Base-by-base conservation (phyloP, 2,888 invertebrate species). In the Polydrusus pterygomalis region DNA sequence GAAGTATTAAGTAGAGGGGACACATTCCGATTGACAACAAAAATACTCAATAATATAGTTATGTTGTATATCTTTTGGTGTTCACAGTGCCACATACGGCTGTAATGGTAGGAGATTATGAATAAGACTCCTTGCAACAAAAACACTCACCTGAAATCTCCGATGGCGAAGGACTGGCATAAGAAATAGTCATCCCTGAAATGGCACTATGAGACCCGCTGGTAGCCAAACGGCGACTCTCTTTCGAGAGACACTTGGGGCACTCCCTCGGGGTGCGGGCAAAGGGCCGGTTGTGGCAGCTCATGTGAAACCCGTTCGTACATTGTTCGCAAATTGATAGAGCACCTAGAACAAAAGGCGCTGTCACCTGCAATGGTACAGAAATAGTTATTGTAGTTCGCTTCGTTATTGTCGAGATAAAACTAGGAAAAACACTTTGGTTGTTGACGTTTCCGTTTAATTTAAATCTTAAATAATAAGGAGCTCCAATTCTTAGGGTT, bases 291-390 rank as follows among this genome's bases (percentile, higher is more conserved):
- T 89, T 88, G 80, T 90, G 90, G 80, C 90, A 90, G 65, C 88
- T 88, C 10, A 89, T 84, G 80, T 90, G 90, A 82, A 89, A 90
- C 76, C 88, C 88, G 70, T 88, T 87, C 69, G 87, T 83, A 81
- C 90, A 90, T 77, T 85, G 86, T 78, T 89, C 89, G 79, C 90
- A 90, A n/a, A 87, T 83, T 20, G 87, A 83, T 74, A 90, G 81
- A 25, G 86, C 85, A 76, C 89, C 90, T 89, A 79, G 51, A 81
- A 82, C 20, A 73, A 78, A 74, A 78, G 62, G 75, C 75, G 75
- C 75, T 75, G 70, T 75, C 75, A 71, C 75, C 75, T 75, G 75
- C 65, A 75, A 75, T 79, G 18, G 58, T 17, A 71, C 43, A 75
- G 71, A 75, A 75, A 67, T 47, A 62, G 34, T 7, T 34, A 6